Base-by-base conservation (phyloP, 1,140 invertebrate species). In the Euborellia annulipes region DNA sequence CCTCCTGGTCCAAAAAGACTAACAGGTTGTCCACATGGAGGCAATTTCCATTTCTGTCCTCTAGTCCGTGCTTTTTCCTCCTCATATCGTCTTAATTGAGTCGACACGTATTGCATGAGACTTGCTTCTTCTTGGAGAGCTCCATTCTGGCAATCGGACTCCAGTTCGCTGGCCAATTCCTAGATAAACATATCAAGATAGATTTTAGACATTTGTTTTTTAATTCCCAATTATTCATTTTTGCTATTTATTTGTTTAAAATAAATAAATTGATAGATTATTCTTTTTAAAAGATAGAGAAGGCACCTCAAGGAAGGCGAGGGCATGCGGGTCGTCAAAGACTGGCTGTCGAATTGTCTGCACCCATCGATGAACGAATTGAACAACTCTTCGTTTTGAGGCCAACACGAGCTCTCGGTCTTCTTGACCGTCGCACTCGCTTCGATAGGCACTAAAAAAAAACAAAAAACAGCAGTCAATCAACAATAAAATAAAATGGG, bases 341-440 rank as follows among this genome's bases (percentile, higher is more conserved):
- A 86, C 85, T 1, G 76, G 76, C 51, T 82, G 72, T 2, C 79
- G 65, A 13, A 83, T 73, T 6, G 81, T 73, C 27, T 68, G 72
- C 8, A 78, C 72, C 85, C 85, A 90, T 52, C 76, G 69, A 52
- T 82, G 74, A 22, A 87, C 73, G 64, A 89, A 89, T 50, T 80
- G 75, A 20, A 88, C 73, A 0, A 88, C 82, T 50, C 80, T 69
- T 55, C 76, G 67, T 61, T 85, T 85, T 53, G 78, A 79, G 40
- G 75, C 73, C 45, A 85, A 57, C 14, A 81, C 68, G 58, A 82
- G 83, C 50, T 85, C 82, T 44, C 72, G 63, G 54, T 85, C 80
- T 57, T n/a, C n/a, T n/a, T 81, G 66, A 49, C 65, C 64, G 4
- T 65, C 62, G 9, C 66, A 68, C 43, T 76, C 73, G 52, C 75